Conservation (phyloP, 2,113 vertebrate species). For the Nyctereutes procyonoides region DNA sequence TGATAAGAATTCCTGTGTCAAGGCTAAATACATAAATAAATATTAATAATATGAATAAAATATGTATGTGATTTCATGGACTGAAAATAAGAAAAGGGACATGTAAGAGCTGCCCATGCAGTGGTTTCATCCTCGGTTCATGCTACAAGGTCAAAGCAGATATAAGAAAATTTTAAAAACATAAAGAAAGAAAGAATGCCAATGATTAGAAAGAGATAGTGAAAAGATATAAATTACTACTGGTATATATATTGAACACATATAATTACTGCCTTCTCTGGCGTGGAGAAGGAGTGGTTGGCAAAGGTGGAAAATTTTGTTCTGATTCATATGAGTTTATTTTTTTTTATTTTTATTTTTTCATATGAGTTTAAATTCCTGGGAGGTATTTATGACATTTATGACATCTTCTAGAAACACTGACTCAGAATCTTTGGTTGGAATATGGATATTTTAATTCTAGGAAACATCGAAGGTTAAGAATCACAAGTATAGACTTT, state of each 20-base stretch:
- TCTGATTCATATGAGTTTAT: neutral
- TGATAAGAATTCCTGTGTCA: neutral
- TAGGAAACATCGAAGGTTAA: neutral
- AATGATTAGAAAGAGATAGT: neutral
- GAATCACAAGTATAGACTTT: neutral
- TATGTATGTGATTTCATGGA: neutral
- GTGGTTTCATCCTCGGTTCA: neutral
- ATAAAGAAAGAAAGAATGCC: neutral
- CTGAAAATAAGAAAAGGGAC: neutral
- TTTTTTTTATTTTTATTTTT: no score
- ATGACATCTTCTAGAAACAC: neutral
- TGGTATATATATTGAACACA: neutral
- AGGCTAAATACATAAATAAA: neutral
- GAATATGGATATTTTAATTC: neutral
- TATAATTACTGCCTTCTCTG: neutral
- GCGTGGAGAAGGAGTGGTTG: accelerated
- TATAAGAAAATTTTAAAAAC: neutral
- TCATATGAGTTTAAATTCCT: neutral
- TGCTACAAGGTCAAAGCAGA: neutral
- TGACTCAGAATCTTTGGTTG: neutral
- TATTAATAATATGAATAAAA: neutral
- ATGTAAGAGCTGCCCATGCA: neutral
- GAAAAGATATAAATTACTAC: neutral
- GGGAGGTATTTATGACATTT: neutral
- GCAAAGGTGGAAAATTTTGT: neutral